Percentiles rank a stretch among this genome's conserved stretches.
phyloP scores from a whole-genome alignment of 2,888 invertebrate species.

The Polydrusus tereticollis region DNA sequence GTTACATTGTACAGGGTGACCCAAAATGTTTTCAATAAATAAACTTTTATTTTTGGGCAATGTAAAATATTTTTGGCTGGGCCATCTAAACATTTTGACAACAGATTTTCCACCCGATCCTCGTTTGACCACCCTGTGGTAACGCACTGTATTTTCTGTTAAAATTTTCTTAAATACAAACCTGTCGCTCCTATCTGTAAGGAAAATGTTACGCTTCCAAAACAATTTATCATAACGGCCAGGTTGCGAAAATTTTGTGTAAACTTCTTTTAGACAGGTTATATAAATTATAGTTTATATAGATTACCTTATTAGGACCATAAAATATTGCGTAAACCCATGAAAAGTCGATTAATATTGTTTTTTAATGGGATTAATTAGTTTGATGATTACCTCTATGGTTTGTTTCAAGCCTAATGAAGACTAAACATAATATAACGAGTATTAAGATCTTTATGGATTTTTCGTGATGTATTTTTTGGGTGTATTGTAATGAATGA shows the following conservation, averaged over 20 bases:
- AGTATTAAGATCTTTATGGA: background rate
- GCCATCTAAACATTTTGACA: too few species aligned
- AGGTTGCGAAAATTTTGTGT: conserved; percentile 9
- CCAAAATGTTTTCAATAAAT: too few species aligned
- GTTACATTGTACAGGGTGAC: too few species aligned
- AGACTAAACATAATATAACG: background rate
- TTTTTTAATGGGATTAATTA: conserved; percentile 9
- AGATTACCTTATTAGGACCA: conserved; percentile 12
- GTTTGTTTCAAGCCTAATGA: background rate
- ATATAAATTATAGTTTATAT: conserved; percentile 14
- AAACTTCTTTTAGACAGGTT: conserved; percentile 17
- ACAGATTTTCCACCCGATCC: too few species aligned
- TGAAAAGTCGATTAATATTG: conserved; percentile 14
- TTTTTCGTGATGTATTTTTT: conserved; percentile 14
- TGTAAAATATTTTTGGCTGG: too few species aligned
- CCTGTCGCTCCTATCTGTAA: background rate
- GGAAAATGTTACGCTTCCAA: conserved; percentile 7
- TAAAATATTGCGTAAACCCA: conserved; percentile 3
- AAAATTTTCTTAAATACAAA: conserved; percentile 4
- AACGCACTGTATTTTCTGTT: background rate
- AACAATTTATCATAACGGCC: conserved; percentile 5
- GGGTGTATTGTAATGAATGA: background rate
- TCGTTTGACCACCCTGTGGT: too few species aligned
- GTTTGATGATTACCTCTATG: conserved; percentile 7
- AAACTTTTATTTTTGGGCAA: too few species aligned